Base-by-base conservation (phyloP, 2,888 invertebrate genomes). In the Drosophila peninsularis region DNA sequence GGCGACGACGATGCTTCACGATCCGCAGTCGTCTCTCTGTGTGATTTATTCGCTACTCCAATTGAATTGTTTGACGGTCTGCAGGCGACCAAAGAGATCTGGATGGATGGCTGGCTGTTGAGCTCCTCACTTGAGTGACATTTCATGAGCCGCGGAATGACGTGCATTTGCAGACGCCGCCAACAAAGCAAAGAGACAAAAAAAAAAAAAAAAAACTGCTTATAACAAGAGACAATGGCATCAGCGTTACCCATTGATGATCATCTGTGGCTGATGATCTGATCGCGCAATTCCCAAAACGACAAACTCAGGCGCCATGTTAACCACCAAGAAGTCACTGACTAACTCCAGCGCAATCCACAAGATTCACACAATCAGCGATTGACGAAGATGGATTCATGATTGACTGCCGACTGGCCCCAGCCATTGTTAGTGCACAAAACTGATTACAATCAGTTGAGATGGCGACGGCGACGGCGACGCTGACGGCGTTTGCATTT, bases 1-100 rank as follows among this genome's bases (percentile, higher is more conserved):
- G 32, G 45, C 58, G 54, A 69, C 55, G 47, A 47, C 47, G 47
- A 32, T 32, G 82, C 80, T 84, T 88, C 90, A 81, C 86, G 84
- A 83, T 81, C 41, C 24, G 19, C 10, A 47, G 62, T 57, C 72
- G 45, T 72, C 80, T 54, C 50, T 74, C 80, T 78, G 79, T 83
- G 91, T 92, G 91, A 91, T 92, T 92, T 92, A 92, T 92, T 91
- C 91, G 91, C 91, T 91, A 91, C 90, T 91, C 90, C 90, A 90
- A 92, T 92, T 92, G 91, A 92, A 92, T 92, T 92, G 92, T 91
- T 92, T 91, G 89, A 90, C 90, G 87, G 86, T 79, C 50, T 54
- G 55, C 61, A 30, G 75, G 63, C 62, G 30, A 44, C 24, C 58
- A 24, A 32, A 58, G 54, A 66, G 55, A 64, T 72, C 60, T 36